Evolutionary conservation across 2,797 vertebrate species (phyloP), one percentile per base, ranked within the genome.

Genomic region (Chromis chromis): DNA sequence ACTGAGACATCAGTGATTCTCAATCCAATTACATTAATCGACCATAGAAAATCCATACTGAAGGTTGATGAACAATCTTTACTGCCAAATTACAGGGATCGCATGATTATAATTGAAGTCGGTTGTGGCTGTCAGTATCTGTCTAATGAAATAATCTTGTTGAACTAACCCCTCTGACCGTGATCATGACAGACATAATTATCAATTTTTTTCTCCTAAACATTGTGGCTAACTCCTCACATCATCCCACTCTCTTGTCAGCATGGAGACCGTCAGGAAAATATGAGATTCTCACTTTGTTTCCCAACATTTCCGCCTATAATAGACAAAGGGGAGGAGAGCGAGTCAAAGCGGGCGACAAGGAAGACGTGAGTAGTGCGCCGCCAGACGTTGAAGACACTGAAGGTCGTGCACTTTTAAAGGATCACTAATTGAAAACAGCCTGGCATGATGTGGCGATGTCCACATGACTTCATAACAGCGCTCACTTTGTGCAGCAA

Each of bases 1-100:
- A 87, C 85, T 79, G 78, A 88, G 80, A 90, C 86, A 82, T 92
- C 88, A 93, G 79, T 85, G 86, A 91, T 90, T 92, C 88, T 90
- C 84, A 88, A 91, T 94, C 91, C 93, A 91, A 89, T 93, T 93
- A 92, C 68, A 86, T 82, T 86, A 90, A 91, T 90, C 88, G 78
- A 86, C 90, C 93, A 88, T 87, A 87, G 89, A 91, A 92, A 92
- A 90, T 91, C 87, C 79, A 82, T 77, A 88, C 78, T 88, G 87
- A 85, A 78, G 81, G 85, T 84, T 94, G 93, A 93, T 93, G 90
- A 93, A 92, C 89, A 92, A 93, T 93, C 90, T 85, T 88, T 90
- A 88, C 76, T 79, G 87, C 76, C 77, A 90, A 91, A 93, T 93
- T 92, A 94, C 77, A 89, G 86, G 87, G 87, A 86, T 85, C 68